phyloP scores from a whole-genome alignment of 2,113 vertebrate species.

The Pitta sordida region DNA sequence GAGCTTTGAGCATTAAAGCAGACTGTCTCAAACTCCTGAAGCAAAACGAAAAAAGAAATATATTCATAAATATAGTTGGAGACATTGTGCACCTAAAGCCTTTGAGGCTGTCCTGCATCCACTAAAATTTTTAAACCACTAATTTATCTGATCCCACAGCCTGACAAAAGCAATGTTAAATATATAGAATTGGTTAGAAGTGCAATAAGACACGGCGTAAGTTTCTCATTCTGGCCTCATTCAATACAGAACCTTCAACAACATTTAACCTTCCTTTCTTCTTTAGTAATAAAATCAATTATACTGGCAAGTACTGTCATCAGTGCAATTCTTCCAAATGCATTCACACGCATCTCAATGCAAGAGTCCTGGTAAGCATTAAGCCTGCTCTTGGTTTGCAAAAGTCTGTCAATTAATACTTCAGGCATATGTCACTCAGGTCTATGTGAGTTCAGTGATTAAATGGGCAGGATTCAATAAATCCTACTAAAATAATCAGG shows the following conservation, averaged over 20 bases:
- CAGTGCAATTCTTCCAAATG: background rate
- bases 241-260: background rate
- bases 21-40: background rate
- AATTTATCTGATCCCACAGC: background rate
- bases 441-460: background rate
- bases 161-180: background rate
- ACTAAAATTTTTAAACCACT: background rate
- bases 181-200: background rate
- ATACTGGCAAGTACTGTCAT: background rate
- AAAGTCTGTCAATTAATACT: background rate
- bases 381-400: background rate
- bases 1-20: background rate
- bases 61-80: background rate
- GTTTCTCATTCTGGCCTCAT: background rate
- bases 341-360: background rate
- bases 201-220: background rate
- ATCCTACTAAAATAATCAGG: background rate
- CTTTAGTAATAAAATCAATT: background rate
- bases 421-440: background rate
- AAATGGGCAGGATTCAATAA: background rate
- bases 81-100: background rate
- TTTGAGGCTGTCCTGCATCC: background rate
- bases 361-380: background rate
- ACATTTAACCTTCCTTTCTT: background rate
- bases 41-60: background rate